These are phyloP conservation scores for Napeogenes inachia DNA, from an alignment of 2,888 invertebrate species.

Conservation along the genomic window DNA sequence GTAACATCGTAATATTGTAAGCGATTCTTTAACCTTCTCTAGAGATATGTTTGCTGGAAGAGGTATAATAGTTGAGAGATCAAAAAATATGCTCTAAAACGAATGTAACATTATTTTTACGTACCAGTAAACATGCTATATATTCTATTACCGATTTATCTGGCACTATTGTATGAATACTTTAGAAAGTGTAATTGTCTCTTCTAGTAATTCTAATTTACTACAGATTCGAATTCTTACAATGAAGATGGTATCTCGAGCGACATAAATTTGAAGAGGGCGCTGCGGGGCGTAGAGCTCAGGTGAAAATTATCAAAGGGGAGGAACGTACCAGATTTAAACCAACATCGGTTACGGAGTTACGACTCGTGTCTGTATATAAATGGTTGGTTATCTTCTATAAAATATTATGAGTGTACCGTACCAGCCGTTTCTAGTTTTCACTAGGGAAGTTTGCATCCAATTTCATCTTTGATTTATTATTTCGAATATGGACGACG, in stretches of 20 bases:
- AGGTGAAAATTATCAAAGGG: conserved; percentile 76
- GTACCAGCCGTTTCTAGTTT: conserved; percentile 30
- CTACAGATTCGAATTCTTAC: conserved; percentile 58
- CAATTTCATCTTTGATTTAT: conserved; percentile 30
- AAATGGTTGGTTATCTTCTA: conserved; percentile 35
- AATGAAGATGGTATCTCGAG: conserved; percentile 62
- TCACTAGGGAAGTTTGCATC: conserved; percentile 30
- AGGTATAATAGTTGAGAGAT: conserved; percentile 6
- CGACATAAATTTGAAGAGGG: conserved; percentile 63
- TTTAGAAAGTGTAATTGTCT: conserved; percentile 19
- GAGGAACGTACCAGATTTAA: conserved; percentile 53
- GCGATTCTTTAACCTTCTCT: conserved; percentile 62
- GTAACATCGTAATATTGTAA: conserved; percentile 77
- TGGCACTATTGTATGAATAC: too few species aligned
- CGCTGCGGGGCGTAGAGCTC: conserved; percentile 43
- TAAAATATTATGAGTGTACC: conserved; percentile 35
- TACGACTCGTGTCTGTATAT: conserved; percentile 33
- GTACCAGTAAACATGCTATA: background rate
- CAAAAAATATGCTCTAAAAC: too few species aligned
- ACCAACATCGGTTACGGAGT: conserved; percentile 57
- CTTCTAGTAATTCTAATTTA: conserved; percentile 39
- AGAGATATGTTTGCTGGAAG: conserved; percentile 36
- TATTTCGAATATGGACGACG: conserved; percentile 7
- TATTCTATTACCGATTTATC: too few species aligned
- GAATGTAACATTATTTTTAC: background rate